Evolutionary conservation across 2,113 vertebrate genomes (phyloP).

Genomic region (Oryzias curvinotus): DNA sequence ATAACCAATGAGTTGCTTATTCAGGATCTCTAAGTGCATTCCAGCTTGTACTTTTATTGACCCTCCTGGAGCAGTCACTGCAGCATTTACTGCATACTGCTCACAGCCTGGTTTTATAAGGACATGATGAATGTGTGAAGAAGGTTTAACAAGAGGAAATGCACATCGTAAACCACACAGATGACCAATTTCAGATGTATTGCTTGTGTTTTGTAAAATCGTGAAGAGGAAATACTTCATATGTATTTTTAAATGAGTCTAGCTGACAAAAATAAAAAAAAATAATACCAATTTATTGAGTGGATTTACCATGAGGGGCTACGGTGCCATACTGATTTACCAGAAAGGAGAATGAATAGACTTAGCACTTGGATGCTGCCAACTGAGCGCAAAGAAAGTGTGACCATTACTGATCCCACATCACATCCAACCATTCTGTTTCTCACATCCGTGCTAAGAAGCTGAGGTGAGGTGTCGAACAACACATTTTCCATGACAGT

Average conservation of each 20-base stretch:
- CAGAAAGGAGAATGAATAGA: conserved; percentile 26
- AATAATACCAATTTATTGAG: conserved; percentile 26
- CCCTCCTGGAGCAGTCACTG: conserved; percentile 40
- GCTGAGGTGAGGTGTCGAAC: conserved; percentile 44
- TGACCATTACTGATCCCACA: conserved; percentile 50
- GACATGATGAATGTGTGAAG: conserved; percentile 32
- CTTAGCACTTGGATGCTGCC: conserved; percentile 36
- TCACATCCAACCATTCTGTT: conserved; percentile 42
- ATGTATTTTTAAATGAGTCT: too few species aligned
- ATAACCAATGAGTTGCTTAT: conserved; percentile 62
- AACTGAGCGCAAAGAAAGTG: conserved; percentile 37
- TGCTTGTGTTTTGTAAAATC: conserved; percentile 15
- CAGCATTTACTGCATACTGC: conserved; percentile 59
- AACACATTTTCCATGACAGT: conserved; percentile 36
- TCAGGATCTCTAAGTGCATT: conserved; percentile 64
- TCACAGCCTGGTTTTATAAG: conserved; percentile 45
- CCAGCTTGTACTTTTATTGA: conserved; percentile 69
- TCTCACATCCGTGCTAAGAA: conserved; percentile 67
- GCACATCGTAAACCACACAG: conserved; percentile 9
- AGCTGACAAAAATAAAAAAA: neutral
- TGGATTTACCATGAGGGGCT: conserved; percentile 37
- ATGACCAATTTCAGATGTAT: conserved; percentile 5
- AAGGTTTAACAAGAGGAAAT: conserved; percentile 16
- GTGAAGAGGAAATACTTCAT: too few species aligned
- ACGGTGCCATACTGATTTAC: conserved; percentile 37